Evolutionary conservation across 2,888 invertebrate species (phyloP).

Genomic region (Scaptomyza reducta): DNA sequence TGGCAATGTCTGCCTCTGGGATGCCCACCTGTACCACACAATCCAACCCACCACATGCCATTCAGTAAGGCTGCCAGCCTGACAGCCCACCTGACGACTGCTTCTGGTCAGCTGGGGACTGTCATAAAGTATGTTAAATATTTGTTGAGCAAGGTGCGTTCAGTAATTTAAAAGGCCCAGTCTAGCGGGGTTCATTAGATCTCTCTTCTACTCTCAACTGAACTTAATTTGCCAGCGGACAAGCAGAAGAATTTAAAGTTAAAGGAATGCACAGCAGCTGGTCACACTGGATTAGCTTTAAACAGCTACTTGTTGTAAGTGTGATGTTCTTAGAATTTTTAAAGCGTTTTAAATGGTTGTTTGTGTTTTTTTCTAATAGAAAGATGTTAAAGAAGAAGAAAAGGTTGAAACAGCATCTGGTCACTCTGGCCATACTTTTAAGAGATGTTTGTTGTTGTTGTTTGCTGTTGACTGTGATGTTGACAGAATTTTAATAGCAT

Average conservation of each 20-base stretch:
- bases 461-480: conserved; percentile 11
- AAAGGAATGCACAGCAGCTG: conserved; percentile 4
- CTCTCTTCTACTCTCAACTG: conserved; percentile 25
- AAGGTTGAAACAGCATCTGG: not conserved
- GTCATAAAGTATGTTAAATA: conserved; percentile 74
- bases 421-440: conserved; percentile 1
- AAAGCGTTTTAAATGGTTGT: conserved; percentile 24
- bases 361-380: conserved; percentile 24
- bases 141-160: conserved; percentile 66
- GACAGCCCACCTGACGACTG: no score
- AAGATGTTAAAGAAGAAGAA: not conserved
- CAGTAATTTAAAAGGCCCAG: conserved; percentile 41
- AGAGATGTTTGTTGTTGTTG: conserved; percentile 9
- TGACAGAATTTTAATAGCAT: conserved; percentile 56
- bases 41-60: not conserved
- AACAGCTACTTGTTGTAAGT: conserved; percentile 14
- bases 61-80: not conserved
- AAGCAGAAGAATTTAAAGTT: conserved; percentile 7
- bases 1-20: conserved; percentile 38
- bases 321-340: conserved; percentile 50
- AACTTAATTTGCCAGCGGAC: conserved; percentile 39
- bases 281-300: conserved; percentile 18
- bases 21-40: conserved; percentile 10
- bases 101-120: conserved; percentile 57
- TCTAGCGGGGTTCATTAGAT: conserved; percentile 51